These are phyloP conservation scores for Oncorhynchus gorbuscha DNA, from an alignment of 2,113 vertebrate genomes.

Conservation along the genomic window DNA sequence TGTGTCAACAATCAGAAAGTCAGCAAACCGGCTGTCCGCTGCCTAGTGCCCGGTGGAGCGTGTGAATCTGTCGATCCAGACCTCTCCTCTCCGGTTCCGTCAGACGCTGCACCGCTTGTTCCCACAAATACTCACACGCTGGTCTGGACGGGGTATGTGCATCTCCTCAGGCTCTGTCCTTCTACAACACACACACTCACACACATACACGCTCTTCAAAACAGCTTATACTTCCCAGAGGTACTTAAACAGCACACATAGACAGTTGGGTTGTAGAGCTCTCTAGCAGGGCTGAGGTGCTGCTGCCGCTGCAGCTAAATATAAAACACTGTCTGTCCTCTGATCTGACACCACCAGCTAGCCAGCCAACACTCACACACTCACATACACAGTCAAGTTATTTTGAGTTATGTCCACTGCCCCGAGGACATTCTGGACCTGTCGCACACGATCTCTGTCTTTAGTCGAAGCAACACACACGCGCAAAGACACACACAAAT, in stretches of 20 bases:
- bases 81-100: neutral
- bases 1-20: conserved; percentile 24
- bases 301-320: conserved; percentile 50
- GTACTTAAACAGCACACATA: too few species aligned
- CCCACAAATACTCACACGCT: too few species aligned
- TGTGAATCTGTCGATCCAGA: neutral
- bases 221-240: too few species aligned
- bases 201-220: neutral
- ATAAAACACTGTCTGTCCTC: conserved; percentile 50
- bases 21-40: neutral
- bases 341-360: neutral
- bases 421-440: conserved; percentile 12
- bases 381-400: conserved; percentile 26
- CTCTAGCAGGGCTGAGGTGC: conserved; percentile 12
- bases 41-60: neutral
- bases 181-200: neutral
- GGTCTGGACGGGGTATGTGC: too few species aligned
- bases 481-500: neutral
- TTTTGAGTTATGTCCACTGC: conserved; percentile 14
- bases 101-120: neutral
- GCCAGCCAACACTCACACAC: neutral
- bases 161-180: too few species aligned
- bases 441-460: neutral
- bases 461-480: neutral
- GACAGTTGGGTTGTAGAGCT: too few species aligned